These are phyloP conservation scores for Ateles fusciceps DNA, from an alignment of 2,797 vertebrate species.

Conservation along the genomic window DNA sequence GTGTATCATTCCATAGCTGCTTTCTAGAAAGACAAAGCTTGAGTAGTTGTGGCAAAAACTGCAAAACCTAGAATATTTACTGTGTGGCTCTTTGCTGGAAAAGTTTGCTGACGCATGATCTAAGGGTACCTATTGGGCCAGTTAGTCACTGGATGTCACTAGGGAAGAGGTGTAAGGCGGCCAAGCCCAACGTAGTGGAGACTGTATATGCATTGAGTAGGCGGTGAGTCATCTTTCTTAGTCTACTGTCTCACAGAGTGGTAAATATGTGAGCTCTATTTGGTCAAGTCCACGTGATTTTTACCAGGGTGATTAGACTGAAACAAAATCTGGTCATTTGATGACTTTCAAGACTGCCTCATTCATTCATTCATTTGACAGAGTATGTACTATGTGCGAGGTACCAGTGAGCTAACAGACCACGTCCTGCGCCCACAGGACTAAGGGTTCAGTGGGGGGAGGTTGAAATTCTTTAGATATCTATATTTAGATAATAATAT, in stretches of 20 bases:
- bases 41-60: neutral
- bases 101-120: neutral
- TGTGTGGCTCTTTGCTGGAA: neutral
- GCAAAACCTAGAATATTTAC: slow-evolving; percentile 9
- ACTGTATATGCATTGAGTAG: neutral
- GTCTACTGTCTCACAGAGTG: neutral
- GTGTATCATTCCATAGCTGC: neutral
- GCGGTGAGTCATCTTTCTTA: neutral
- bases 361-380: neutral
- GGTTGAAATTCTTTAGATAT: slow-evolving; percentile 10
- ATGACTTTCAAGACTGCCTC: neutral
- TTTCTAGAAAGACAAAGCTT: neutral
- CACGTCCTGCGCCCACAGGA: neutral
- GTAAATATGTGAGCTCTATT: neutral
- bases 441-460: neutral
- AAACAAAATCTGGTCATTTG: slow-evolving; percentile 22
- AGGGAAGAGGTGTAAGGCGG: neutral
- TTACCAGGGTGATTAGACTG: neutral
- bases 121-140: neutral
- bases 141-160: neutral
- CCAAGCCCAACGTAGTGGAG: neutral
- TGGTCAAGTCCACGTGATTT: neutral
- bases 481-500: neutral
- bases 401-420: neutral
- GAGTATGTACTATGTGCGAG: neutral